These are phyloP conservation scores for Ptilonorhynchus violaceus DNA, from an alignment of 2,113 vertebrate genomes.

Conservation along the genomic window DNA sequence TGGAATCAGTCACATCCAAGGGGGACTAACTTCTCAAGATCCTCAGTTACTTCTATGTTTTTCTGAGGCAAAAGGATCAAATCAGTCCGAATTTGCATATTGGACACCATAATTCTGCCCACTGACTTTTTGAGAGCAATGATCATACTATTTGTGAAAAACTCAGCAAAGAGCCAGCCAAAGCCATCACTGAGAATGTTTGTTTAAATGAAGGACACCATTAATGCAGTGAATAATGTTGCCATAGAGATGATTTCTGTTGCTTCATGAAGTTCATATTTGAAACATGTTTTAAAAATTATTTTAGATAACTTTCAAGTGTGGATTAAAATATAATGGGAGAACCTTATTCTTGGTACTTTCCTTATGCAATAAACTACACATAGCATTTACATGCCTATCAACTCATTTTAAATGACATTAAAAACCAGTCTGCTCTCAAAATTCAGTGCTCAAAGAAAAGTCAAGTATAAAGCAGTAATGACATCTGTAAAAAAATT, in stretches of 20 bases:
- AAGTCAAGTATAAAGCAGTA: neutral
- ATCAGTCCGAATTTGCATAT: neutral
- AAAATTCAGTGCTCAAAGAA: neutral
- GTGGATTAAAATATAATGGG: neutral
- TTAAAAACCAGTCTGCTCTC: neutral
- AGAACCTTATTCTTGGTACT: neutral
- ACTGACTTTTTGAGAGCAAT: neutral
- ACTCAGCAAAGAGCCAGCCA: neutral
- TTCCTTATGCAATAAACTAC: neutral
- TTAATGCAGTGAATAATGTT: slow-evolving; percentile 5
- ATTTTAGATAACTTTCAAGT: neutral
- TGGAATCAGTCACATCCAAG: neutral
- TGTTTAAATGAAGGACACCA: neutral
- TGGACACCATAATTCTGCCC: neutral
- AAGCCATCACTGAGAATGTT: neutral
- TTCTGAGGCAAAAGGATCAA: neutral
- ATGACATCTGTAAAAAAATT: neutral
- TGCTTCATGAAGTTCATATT: neutral
- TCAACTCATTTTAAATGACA: neutral
- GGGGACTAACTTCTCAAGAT: neutral
- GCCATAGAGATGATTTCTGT: neutral
- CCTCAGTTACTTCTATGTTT: neutral
- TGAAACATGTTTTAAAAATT: neutral
- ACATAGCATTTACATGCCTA: neutral
- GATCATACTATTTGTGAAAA: neutral